Evolutionary conservation across 2,113 vertebrate species (phyloP).

Genomic region (Pavo muticus): DNA sequence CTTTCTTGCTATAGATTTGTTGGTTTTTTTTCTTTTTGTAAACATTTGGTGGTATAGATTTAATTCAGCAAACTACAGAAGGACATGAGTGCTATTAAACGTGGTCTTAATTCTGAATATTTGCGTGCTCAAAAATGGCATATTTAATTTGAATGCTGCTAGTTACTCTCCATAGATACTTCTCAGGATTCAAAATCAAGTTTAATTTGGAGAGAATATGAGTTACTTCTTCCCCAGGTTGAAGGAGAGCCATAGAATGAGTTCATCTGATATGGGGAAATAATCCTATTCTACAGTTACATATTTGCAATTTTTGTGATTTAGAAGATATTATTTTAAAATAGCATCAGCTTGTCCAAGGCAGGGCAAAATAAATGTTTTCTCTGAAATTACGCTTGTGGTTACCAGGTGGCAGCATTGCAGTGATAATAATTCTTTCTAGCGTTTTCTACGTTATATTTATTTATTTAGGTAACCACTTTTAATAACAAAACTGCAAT

Average conservation of each 20-base stretch:
- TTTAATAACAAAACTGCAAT: constrained; percentile 11
- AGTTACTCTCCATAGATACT: neutral
- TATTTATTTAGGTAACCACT: neutral
- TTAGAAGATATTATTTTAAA: neutral
- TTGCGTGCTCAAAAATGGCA: neutral
- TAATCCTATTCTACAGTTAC: neutral
- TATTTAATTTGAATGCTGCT: neutral
- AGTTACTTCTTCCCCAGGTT: neutral
- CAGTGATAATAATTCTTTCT: neutral
- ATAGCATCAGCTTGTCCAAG: neutral
- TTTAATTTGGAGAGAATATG: neutral
- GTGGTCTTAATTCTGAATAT: neutral
- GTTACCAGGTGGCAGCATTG: constrained; percentile 71
- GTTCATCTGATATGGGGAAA: neutral
- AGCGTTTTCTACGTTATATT: neutral
- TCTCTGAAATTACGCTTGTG: constrained; percentile 5
- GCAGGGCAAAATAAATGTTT: neutral
- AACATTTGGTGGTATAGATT: neutral
- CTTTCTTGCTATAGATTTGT: neutral
- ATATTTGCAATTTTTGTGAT: neutral
- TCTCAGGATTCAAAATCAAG: neutral
- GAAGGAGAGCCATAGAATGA: neutral
- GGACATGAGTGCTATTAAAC: neutral
- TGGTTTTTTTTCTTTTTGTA: neutral
- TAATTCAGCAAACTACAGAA: neutral